Base-by-base conservation (phyloP, 2,113 vertebrate species). In the Galeopterus variegatus region DNA sequence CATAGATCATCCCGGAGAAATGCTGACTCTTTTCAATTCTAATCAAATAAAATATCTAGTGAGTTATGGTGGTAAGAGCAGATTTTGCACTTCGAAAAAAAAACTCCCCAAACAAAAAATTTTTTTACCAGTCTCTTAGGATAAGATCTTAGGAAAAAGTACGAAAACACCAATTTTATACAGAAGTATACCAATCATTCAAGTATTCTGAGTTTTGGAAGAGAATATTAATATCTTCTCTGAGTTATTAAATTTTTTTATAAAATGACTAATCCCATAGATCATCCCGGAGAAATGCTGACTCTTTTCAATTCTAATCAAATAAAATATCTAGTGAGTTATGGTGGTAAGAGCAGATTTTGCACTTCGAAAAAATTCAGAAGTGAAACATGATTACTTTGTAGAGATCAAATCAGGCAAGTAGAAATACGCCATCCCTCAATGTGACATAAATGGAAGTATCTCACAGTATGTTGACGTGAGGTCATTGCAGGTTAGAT, bases 181-280 rank as follows among this genome's bases (percentile, higher is more conserved):
- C 1, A 67, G 14, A 89, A 94, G 17, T 84, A 82, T 26, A 83
- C 1, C 3, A 81, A 64, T 67, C 31, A 94, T 10, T 85, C 15
- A 75, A 7, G 8, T 58, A 36, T n/a, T 86, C n/a, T 41, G 26
- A 64, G 8, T 96, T 92, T 83, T 56, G 13, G 36, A 77, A 93
- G 36, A 85, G 24, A 86, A 94, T 94, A 45, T 87, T n/a, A 86
- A 21, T 93, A 64, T 80, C 6, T 81, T 92, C 56, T 72, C 48
- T 90, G 4, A 70, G 15, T 54, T 54, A 15, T 84, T 70, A 41
- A 52, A 54, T 64, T 17, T 8, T 48, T 52, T 28, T 28, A 41
- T 41, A 6, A 73, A 23, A 52, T 26, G 5, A 77, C 26, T 58
- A 65, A 65, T 86, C 0, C 7, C 12, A 62, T 12, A 76, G 54